phyloP scores from a whole-genome alignment of 2,113 vertebrate species.

The Chiloscyllium plagiosum region DNA sequence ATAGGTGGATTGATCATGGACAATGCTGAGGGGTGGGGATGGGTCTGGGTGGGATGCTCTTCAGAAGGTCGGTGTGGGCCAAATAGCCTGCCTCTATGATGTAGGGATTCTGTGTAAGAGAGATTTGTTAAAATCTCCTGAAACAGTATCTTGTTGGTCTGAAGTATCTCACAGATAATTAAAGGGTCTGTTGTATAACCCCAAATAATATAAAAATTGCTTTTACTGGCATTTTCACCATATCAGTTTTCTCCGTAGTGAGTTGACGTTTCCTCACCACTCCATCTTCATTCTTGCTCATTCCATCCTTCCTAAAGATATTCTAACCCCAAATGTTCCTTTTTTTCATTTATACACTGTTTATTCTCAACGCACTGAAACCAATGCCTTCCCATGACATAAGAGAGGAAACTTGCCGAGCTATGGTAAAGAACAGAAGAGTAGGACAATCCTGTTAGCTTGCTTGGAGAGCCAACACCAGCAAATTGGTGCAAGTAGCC shows the following conservation, averaged over 20 bases:
- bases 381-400: background rate
- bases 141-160: background rate
- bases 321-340: background rate
- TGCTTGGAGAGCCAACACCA: background rate
- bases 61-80: too few species aligned
- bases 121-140: background rate
- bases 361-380: background rate
- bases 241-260: background rate
- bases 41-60: too few species aligned
- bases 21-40: too few species aligned
- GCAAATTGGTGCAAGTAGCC: background rate
- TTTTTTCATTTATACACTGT: background rate
- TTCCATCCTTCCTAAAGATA: background rate
- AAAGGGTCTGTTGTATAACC: background rate
- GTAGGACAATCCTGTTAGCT: background rate
- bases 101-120: background rate
- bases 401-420: background rate
- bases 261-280: background rate
- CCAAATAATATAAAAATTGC: background rate
- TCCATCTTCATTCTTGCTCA: background rate
- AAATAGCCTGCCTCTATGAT: too few species aligned
- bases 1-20: too few species aligned
- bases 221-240: background rate
- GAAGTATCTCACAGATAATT: background rate
- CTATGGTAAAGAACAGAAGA: background rate